phyloP scores from a whole-genome alignment of 1,140 invertebrate species.

The Scaptomyza hsui region DNA sequence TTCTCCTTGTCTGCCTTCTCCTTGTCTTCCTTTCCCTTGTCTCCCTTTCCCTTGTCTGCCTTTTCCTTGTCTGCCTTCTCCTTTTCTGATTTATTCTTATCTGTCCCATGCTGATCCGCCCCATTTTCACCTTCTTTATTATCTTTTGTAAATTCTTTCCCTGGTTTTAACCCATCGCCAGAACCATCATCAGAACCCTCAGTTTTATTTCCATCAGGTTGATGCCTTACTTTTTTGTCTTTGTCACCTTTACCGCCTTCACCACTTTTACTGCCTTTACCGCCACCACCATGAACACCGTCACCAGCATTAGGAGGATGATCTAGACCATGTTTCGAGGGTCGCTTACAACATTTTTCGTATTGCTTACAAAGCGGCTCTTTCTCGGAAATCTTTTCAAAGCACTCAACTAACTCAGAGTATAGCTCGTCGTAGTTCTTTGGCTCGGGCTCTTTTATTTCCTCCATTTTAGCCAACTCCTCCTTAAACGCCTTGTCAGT shows the following conservation, averaged over 20 bases:
- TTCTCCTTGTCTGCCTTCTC: background rate
- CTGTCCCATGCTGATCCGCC: too few relatives aligned
- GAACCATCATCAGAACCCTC: too few relatives aligned
- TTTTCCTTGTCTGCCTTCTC: background rate
- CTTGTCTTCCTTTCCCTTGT: background rate
- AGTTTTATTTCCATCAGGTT: background rate
- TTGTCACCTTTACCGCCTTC: too few relatives aligned
- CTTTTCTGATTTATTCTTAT: background rate
- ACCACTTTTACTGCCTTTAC: too few relatives aligned
- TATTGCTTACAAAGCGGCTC: conserved; percentile 9
- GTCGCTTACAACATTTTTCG: conserved; percentile 41
- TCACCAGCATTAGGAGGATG: too few relatives aligned
- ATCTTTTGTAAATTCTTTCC: too few relatives aligned
- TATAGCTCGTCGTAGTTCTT: conserved; percentile 63
- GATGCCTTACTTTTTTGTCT: background rate
- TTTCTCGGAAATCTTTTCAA: conserved; percentile 5
- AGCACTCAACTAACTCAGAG: conserved; percentile 40
- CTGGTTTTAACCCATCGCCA: too few relatives aligned
- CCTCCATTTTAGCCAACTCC: background rate
- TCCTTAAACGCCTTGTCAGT: conserved; percentile 11
- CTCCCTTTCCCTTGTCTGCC: background rate
- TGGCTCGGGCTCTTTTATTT: conserved; percentile 31
- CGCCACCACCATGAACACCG: too few relatives aligned
- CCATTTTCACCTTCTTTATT: too few relatives aligned
- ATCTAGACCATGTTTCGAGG: background rate